Evolutionary conservation across 2,113 vertebrate genomes (phyloP).

Genomic region (Taxidea taxus): DNA sequence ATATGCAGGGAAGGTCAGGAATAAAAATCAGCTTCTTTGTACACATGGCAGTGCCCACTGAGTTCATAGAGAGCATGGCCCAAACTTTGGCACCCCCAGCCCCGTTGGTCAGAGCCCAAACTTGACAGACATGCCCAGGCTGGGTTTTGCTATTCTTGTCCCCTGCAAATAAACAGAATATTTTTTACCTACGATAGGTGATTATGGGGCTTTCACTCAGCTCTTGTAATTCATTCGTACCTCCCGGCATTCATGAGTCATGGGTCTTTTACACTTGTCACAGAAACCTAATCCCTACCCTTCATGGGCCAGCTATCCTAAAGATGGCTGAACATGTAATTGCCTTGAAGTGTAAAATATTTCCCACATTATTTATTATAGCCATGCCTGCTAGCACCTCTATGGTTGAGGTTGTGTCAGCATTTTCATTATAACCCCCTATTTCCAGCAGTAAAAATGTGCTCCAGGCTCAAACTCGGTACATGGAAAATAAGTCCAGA

Average conservation of each 20-base stretch:
- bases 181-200: constrained; percentile 75
- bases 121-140: constrained; percentile 29
- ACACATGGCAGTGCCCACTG: background rate
- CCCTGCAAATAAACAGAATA: constrained; percentile 78
- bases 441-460: constrained; percentile 83
- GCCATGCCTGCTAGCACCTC: constrained; percentile 79
- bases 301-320: constrained; percentile 84
- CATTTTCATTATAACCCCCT: constrained; percentile 83
- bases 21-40: constrained; percentile 14
- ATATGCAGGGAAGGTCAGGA: background rate
- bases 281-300: constrained; percentile 83
- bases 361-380: constrained; percentile 86
- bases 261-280: constrained; percentile 86
- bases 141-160: constrained; percentile 49
- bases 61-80: constrained; percentile 35
- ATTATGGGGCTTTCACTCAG: constrained; percentile 81
- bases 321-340: constrained; percentile 87
- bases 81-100: constrained; percentile 23
- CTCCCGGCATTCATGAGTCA: constrained; percentile 85
- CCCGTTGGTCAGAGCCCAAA: constrained; percentile 9
- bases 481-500: constrained; percentile 71
- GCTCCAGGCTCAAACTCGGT: constrained; percentile 75
- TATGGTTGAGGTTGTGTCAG: constrained; percentile 84
- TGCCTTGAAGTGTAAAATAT: constrained; percentile 87
- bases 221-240: constrained; percentile 82